Conservation (phyloP, 2,113 vertebrate species). For the Petaurus breviceps region DNA sequence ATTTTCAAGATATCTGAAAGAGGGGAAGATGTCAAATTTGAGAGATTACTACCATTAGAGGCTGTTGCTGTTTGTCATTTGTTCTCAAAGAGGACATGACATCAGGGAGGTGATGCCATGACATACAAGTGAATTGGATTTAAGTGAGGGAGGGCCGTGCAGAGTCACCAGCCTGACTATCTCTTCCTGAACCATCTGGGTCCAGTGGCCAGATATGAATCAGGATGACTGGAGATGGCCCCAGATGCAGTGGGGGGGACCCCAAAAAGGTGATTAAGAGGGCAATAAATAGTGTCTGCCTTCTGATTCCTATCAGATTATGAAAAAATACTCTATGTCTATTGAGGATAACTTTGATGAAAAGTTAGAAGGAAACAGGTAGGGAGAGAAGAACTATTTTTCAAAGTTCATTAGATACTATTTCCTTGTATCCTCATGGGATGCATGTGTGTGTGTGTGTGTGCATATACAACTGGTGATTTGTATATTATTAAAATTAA, state of each 20-base stretch:
- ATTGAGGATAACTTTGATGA: background rate
- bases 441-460: background rate
- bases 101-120: no score
- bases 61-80: no score
- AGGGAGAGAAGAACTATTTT: background rate
- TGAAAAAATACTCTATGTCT: background rate
- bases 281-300: background rate
- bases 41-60: background rate
- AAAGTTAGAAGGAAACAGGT: background rate
- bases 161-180: no score
- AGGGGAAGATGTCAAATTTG: background rate
- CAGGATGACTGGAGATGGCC: no score
- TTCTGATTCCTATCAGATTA: background rate
- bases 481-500: background rate
- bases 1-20: background rate
- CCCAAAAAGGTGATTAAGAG: background rate
- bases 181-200: no score
- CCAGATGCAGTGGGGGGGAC: no score
- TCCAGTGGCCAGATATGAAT: no score
- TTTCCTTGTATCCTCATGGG: background rate
- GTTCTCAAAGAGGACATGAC: no score
- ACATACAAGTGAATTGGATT: no score
- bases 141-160: no score
- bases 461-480: background rate
- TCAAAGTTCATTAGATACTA: background rate